phyloP scores from a whole-genome alignment of 2,113 vertebrate species.

The Bolborhynchus lineola region DNA sequence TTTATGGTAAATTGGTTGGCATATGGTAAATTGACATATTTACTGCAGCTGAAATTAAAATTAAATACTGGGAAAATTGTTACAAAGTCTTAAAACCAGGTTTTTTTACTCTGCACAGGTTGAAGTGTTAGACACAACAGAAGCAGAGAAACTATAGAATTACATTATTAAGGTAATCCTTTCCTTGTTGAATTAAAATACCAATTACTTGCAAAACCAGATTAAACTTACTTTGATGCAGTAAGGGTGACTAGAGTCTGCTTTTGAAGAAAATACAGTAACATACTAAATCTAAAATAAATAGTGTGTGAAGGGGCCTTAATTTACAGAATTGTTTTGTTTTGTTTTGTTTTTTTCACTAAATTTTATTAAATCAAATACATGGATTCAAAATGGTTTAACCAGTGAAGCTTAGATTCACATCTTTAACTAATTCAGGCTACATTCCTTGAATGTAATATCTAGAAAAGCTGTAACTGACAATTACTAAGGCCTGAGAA shows the following conservation, averaged over 20 bases:
- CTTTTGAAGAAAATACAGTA: background rate
- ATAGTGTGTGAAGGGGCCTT: constrained; percentile 20
- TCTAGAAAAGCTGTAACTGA: background rate
- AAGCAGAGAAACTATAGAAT: background rate
- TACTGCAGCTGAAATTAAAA: background rate
- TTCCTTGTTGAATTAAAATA: background rate
- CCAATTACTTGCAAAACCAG: background rate
- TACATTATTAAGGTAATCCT: background rate
- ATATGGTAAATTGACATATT: background rate
- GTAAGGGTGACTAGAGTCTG: background rate
- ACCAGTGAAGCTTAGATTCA: background rate
- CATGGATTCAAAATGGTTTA: background rate
- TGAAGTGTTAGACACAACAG: background rate
- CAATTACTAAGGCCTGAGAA: background rate
- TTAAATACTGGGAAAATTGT: background rate
- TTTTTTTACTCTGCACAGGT: background rate
- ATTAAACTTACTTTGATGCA: background rate
- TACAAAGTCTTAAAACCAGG: background rate
- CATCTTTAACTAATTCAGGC: background rate
- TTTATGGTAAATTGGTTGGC: background rate
- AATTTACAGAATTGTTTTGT: constrained; percentile 12
- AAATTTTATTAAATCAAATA: constrained; percentile 16
- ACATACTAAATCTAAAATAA: background rate
- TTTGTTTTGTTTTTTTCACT: background rate
- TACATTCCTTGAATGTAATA: background rate